A percentile compares a stretch with the other conserved stretches of the same genome.
These are phyloP conservation scores for Pterocles burchelli DNA, from an alignment of 2,113 vertebrate species.

Conservation along the genomic window DNA sequence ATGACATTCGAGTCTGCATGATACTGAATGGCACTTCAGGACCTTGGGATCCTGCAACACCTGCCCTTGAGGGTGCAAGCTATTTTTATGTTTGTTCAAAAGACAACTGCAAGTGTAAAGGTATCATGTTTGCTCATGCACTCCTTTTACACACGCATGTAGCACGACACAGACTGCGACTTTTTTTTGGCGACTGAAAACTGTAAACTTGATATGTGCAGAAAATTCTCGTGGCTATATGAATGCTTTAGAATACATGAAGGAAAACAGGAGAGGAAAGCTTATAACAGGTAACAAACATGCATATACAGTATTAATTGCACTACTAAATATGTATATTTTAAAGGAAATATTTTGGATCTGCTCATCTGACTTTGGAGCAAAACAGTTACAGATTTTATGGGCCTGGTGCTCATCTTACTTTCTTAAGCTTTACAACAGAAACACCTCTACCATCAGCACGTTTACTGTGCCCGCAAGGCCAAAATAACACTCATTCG, in stretches of 20 bases:
- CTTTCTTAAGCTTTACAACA: not conserved
- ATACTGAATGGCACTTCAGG: not conserved
- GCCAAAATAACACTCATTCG: not conserved
- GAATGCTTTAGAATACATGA: not conserved
- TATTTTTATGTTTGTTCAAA: slow-evolving; percentile 15
- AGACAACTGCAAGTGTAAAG: slow-evolving; percentile 41
- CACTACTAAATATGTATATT: not conserved
- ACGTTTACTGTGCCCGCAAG: not conserved
- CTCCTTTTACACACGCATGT: not conserved
- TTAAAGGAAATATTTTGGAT: not conserved
- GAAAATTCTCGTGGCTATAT: not conserved
- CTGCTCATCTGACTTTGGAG: not conserved
- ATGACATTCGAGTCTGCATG: not conserved
- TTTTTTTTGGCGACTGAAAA: not conserved
- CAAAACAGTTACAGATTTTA: not conserved
- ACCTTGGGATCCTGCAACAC: not conserved
- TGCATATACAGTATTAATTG: not conserved
- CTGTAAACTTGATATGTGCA: not conserved
- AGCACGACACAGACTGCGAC: not conserved
- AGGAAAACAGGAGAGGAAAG: not conserved
- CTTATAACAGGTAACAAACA: not conserved
- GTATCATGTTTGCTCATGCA: not conserved
- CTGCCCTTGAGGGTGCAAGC: not conserved
- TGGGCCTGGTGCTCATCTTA: not conserved
- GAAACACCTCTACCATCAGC: not conserved